These are phyloP conservation scores for Melipona bicolor DNA, from an alignment of 2,888 invertebrate species.

Conservation along the genomic window DNA sequence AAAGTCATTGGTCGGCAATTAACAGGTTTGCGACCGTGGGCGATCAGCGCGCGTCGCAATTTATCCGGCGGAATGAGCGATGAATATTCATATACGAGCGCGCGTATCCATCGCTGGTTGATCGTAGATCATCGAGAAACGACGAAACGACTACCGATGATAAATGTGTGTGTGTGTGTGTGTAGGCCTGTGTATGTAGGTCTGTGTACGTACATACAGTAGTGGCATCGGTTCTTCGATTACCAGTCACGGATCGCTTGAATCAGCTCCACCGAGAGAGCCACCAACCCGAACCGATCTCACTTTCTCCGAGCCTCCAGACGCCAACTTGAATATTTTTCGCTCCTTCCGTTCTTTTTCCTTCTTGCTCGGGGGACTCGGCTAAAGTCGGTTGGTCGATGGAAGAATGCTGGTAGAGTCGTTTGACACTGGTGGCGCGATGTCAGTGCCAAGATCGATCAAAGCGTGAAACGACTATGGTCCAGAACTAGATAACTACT, in stretches of 20 bases:
- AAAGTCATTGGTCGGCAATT: slow-evolving; percentile 38
- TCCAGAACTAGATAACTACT: slow-evolving; percentile 19
- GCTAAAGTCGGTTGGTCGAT: neutral
- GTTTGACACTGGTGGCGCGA: slow-evolving; percentile 20
- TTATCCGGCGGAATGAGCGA: slow-evolving; percentile 57
- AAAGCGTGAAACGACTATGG: neutral
- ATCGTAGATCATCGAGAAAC: slow-evolving; percentile 58
- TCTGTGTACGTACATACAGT: neutral
- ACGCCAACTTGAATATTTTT: slow-evolving; percentile 71
- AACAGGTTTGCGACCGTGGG: slow-evolving; percentile 56
- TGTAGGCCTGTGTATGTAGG: too few relatives aligned
- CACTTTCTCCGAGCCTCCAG: slow-evolving; percentile 74
- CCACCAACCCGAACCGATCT: slow-evolving; percentile 26
- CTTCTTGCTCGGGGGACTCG: slow-evolving; percentile 12
- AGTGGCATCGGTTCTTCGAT: slow-evolving; percentile 38
- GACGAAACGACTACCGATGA: slow-evolving; percentile 42
- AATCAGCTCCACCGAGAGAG: slow-evolving; percentile 45
- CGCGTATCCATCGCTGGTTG: slow-evolving; percentile 46
- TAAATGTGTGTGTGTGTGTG: slow-evolving; percentile 3
- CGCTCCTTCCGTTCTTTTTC: slow-evolving; percentile 41
- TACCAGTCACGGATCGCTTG: slow-evolving; percentile 52
- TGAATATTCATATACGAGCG: slow-evolving; percentile 56
- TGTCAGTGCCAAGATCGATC: slow-evolving; percentile 50
- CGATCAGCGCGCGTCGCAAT: slow-evolving; percentile 50
- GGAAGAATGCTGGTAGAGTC: neutral